Base-by-base conservation (phyloP, 2,888 invertebrate species). In the Himalopsyche anomala region DNA sequence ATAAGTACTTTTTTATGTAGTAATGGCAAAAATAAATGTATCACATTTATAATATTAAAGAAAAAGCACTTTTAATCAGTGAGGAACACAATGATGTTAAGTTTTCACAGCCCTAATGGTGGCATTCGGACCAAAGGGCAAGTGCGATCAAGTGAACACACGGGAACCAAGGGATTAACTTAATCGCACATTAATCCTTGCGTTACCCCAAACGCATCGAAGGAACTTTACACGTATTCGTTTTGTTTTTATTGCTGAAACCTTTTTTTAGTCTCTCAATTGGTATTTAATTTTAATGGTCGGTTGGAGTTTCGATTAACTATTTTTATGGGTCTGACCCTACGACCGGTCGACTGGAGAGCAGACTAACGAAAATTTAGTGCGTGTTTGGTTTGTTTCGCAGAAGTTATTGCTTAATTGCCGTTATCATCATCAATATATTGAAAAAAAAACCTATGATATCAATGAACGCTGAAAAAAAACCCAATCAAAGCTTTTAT, bases 111-210 rank as follows among this genome's bases (percentile, higher is more conserved):
- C 74, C 74, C 74, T 74, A 36, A 15, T 74, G 74, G 15, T 74
- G 74, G 36, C 15, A 74, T 74, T 74, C 9, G 15, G 74, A 74
- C 74, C 74, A 74, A n/a, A 74, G 74, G 38, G 74, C 69, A 83
- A 83, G 51, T 83, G 83, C 74, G 74, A 74, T 74, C 40, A 56
- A 56, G 82, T 11, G 84, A 54, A 55, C 55, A 80, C 36, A 80
- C 36, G 83, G 83, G 86, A 81, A 84, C 83, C 85, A 80, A 85
- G 80, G 85, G 87, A 87, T 87, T 87, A 85, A 87, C 84, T 83
- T 85, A 85, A 85, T 85, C 85, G 81, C 87, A 81, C 87, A 85
- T 51, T 38, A 74, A 74, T 74, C 74, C 74, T 74, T 36, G 74
- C 36, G 74, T 74, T 74, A 74, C 74, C 74, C 74, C 74, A 74